Base-by-base conservation (phyloP, 1,140 invertebrate genomes). In the Mizuhopecten yessoensis region DNA sequence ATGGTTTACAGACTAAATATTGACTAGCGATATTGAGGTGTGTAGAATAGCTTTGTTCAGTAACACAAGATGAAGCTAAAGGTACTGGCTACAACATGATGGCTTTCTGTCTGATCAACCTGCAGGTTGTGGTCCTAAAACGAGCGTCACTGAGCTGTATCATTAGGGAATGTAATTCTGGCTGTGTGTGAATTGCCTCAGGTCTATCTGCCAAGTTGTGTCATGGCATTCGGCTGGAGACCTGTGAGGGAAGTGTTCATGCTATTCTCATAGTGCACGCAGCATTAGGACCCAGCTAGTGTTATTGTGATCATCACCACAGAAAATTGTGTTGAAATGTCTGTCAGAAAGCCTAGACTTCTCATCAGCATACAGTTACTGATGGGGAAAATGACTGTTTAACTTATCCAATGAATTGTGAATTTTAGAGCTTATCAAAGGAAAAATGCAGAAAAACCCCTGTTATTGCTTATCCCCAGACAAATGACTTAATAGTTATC, bases 61-160 rank as follows among this genome's bases (percentile, higher is more conserved):
- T 75, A 75, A 75, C n/a, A 75, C 57, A 29, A 75, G 57, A 75
- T n/a, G 29, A 75, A 3, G 23, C n/a, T 75, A 75, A 29, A 29
- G 57, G 57, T 75, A 75, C 29, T 75, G 57, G 57, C 23, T 29
- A 75, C 57, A 29, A 75, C 29, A 29, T 75, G 29, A 75, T 75
- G n/a, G 57, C 57, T 75, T 75, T 75, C 57, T 75, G 57, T 75
- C 57, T 75, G 23, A 75, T 75, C 57, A 75, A 29, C 57, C 57
- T 29, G 57, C 57, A 17, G n/a, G 57, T 29, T 75, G 3, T 75
- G n/a, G 23, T 11, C 23, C 9, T 75, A 29, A 75, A 75, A n/a
- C 29, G 57, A 75, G 23, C 57, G 57, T 75, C 29, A 75, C 57
- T 75, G 57, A 75, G 57, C 57, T 75, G 57, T 75, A 75, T 75